phyloP scores from a whole-genome alignment of 2,113 vertebrate species.

The Axis porcinus region DNA sequence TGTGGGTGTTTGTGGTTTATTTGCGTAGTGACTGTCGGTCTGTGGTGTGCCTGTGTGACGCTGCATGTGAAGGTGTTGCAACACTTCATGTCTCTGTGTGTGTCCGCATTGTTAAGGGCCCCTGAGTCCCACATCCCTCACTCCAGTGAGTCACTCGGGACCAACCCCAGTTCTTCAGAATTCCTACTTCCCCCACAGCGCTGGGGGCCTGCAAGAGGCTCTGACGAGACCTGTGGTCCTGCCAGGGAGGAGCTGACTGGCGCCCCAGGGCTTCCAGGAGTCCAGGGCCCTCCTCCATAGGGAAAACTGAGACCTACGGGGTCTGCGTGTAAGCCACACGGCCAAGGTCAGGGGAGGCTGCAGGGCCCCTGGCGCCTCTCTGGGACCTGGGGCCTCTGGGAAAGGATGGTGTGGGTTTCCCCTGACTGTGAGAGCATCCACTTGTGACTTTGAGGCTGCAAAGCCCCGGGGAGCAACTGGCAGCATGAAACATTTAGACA shows the following conservation, averaged over 20 bases:
- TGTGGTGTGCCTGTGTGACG: background rate
- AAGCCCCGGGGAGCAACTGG: background rate
- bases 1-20: background rate
- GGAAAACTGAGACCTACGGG: background rate
- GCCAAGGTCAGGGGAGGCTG: background rate
- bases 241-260: background rate
- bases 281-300: background rate
- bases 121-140: background rate
- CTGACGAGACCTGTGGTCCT: background rate
- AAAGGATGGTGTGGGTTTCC: background rate
- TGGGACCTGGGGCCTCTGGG: background rate
- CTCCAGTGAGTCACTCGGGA: background rate
- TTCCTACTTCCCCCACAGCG: background rate
- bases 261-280: background rate
- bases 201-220: background rate
- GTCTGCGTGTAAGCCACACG: background rate
- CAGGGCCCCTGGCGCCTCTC: background rate
- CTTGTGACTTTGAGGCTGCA: background rate
- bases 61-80: background rate
- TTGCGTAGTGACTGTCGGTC: accelerated
- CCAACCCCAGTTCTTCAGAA: background rate
- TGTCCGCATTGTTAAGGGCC: too few species aligned
- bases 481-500: background rate
- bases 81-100: background rate
- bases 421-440: background rate